These are phyloP conservation scores for Caenorhabditis afra DNA, from an alignment of 2,888 invertebrate genomes.

Conservation along the genomic window DNA sequence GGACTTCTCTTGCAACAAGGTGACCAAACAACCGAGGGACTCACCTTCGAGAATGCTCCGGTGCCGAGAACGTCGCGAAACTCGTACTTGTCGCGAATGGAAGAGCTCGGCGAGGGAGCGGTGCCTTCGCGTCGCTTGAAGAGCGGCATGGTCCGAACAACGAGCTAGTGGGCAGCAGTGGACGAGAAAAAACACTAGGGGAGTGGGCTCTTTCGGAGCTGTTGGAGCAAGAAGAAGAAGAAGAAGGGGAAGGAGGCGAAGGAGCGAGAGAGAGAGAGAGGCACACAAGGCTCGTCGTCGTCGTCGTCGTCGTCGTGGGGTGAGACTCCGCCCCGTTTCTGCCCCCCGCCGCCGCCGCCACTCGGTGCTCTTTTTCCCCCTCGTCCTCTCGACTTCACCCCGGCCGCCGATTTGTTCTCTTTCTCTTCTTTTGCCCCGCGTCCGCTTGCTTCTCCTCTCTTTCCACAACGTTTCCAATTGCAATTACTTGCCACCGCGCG, in stretches of 20 bases:
- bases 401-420: slow-evolving; percentile 10
- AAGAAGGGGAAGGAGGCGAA: neutral
- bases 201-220: slow-evolving; percentile 35
- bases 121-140: slow-evolving; percentile 66
- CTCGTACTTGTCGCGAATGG: slow-evolving; percentile 77
- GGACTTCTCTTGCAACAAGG: neutral
- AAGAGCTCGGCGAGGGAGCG: slow-evolving; percentile 34
- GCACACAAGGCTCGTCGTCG: slow-evolving; percentile 15
- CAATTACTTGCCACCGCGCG: slow-evolving; percentile 38
- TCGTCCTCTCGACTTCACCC: slow-evolving; percentile 17
- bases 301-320: slow-evolving; percentile 4
- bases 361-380: slow-evolving; percentile 42
- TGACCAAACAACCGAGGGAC: neutral
- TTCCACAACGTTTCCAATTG: slow-evolving; percentile 35
- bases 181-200: slow-evolving; percentile 38
- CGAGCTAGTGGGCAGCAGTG: neutral
- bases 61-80: slow-evolving; percentile 80
- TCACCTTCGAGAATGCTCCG: slow-evolving; percentile 79
- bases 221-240: slow-evolving; percentile 27
- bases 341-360: slow-evolving; percentile 9
- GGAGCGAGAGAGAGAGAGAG: slow-evolving; percentile 23
- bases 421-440: neutral
- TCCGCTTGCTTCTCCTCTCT: slow-evolving; percentile 1
- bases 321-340: slow-evolving; percentile 27
- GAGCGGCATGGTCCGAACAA: slow-evolving; percentile 63